Percentiles rank a stretch among this genome's conserved stretches.
Evolutionary conservation across 2,113 vertebrate genomes (phyloP).

Genomic region (Ibidorhyncha struthersii): DNA sequence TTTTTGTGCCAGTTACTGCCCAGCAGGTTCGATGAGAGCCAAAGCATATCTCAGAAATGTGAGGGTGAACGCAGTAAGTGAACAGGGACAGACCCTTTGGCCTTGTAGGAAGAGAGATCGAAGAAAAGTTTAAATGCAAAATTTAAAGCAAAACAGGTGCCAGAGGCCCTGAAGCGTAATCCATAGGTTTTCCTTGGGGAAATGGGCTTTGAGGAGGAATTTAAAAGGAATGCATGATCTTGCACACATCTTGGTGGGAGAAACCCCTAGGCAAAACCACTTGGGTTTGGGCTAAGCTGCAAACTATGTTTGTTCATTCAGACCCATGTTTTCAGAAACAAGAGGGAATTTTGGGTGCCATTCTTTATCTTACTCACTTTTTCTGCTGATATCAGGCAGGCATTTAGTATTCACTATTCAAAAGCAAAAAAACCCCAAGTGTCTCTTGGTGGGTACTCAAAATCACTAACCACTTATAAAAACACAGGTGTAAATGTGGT

Average conservation of each 20-base stretch:
- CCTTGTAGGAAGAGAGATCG: not conserved
- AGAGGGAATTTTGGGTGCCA: not conserved
- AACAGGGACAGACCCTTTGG: not conserved
- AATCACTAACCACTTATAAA: not conserved
- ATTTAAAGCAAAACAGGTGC: not conserved
- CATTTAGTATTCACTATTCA: not conserved
- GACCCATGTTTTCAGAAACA: not conserved
- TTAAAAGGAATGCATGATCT: not conserved
- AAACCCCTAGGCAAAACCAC: not conserved
- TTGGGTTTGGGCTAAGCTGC: not conserved
- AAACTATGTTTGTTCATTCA: not conserved
- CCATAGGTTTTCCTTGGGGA: not conserved
- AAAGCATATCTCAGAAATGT: fast-evolving
- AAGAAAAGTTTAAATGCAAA: not conserved
- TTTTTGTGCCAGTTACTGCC: not conserved
- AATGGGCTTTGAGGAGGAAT: not conserved
- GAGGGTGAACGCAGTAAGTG: not conserved
- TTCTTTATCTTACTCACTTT: not conserved
- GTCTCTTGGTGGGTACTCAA: not conserved
- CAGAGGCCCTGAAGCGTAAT: not conserved
- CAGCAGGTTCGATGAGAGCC: not conserved
- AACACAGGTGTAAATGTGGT: not conserved
- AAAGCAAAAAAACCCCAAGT: not conserved
- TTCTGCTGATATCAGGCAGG: not conserved
- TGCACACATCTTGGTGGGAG: not conserved